These are phyloP conservation scores for Melanotaenia maccullochi DNA, from an alignment of 2,797 vertebrate genomes.

Conservation along the genomic window DNA sequence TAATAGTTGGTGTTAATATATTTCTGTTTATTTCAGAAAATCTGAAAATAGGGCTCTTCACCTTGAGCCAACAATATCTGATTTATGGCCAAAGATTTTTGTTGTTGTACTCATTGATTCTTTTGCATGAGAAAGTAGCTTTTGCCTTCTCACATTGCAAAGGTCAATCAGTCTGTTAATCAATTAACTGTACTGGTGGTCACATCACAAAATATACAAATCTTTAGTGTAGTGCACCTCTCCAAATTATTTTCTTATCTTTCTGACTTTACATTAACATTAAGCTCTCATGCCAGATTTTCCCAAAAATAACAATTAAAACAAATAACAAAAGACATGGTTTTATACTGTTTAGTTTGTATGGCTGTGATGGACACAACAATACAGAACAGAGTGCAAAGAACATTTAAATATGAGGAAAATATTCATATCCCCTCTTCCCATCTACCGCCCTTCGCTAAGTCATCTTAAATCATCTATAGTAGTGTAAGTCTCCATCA, in stretches of 20 bases:
- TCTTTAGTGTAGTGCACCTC: not conserved
- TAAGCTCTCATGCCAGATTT: not conserved
- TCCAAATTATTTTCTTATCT: not conserved
- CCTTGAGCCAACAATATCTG: slow-evolving; percentile 57
- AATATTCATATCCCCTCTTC: slow-evolving; percentile 9
- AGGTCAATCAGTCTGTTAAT: slow-evolving; percentile 77
- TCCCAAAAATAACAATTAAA: not conserved
- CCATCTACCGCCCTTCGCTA: not conserved
- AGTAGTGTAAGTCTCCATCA: slow-evolving; percentile 87
- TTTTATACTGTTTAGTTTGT: not conserved
- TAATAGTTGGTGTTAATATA: not conserved
- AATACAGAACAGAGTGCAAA: not conserved
- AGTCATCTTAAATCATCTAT: slow-evolving; percentile 58
- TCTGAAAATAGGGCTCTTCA: slow-evolving; percentile 35
- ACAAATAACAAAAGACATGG: not conserved
- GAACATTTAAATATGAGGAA: slow-evolving; percentile 7
- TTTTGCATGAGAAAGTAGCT: slow-evolving; percentile 78
- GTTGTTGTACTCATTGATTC: slow-evolving; percentile 72
- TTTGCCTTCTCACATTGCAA: slow-evolving; percentile 76
- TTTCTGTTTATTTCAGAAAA: not conserved
- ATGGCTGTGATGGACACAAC: not conserved
- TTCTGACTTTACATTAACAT: not conserved
- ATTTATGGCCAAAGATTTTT: slow-evolving; percentile 69
- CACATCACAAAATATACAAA: slow-evolving; percentile 40
- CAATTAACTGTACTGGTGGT: slow-evolving; percentile 58